These are phyloP conservation scores for Momotus momota DNA, from an alignment of 2,797 vertebrate species.

Conservation along the genomic window DNA sequence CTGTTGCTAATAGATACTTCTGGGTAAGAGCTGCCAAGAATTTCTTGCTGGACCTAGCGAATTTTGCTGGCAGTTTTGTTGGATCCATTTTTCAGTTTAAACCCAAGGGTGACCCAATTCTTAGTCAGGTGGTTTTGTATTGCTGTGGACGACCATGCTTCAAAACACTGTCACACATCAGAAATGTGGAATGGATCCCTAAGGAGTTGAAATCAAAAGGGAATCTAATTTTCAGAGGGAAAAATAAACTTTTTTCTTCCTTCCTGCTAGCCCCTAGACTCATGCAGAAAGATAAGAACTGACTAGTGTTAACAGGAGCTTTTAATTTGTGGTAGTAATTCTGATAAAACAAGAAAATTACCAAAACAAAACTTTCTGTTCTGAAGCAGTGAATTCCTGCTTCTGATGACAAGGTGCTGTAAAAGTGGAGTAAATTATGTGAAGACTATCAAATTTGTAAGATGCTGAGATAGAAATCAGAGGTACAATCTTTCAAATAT, in stretches of 20 bases:
- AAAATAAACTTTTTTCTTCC: not conserved
- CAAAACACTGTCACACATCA: not conserved
- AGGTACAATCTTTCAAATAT: not conserved
- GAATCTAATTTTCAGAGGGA: constrained; percentile 11
- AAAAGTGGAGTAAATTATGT: not conserved
- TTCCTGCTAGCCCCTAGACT: not conserved
- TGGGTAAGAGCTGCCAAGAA: constrained; percentile 39
- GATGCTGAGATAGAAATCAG: not conserved
- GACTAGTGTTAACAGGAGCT: not conserved
- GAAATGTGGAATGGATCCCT: not conserved
- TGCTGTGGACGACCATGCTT: not conserved
- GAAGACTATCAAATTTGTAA: not conserved
- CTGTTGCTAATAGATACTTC: constrained; percentile 41
- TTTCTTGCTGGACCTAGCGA: constrained; percentile 32
- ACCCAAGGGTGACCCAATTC: constrained; percentile 21
- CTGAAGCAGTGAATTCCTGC: not conserved
- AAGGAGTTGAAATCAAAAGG: constrained; percentile 21
- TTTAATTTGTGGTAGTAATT: not conserved
- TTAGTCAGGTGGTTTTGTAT: not conserved
- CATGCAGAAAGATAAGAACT: not conserved
- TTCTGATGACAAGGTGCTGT: not conserved
- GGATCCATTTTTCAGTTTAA: constrained; percentile 38
- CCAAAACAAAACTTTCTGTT: not conserved
- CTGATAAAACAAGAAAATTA: not conserved
- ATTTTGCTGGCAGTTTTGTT: constrained; percentile 43